phyloP scores from a whole-genome alignment of 2,113 vertebrate genomes.

The Rousettus leschenaultii region DNA sequence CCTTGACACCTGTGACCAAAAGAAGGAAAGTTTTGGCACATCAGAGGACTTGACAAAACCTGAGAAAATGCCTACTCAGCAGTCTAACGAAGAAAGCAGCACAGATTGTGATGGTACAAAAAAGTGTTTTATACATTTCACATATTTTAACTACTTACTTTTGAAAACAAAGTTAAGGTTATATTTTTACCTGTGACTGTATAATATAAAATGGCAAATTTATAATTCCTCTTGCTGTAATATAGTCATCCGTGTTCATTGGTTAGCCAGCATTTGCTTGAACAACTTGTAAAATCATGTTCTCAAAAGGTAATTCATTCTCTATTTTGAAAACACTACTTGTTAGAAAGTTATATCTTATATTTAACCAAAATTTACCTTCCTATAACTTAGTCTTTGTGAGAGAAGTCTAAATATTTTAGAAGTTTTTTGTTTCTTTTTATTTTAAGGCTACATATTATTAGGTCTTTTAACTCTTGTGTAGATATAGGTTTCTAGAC shows the following conservation, averaged over 20 bases:
- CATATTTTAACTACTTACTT: not conserved
- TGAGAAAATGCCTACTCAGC: not conserved
- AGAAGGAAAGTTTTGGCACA: not conserved
- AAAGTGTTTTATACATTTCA: not conserved
- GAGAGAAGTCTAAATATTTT: not conserved
- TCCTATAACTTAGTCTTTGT: not conserved
- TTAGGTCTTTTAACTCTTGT: not conserved
- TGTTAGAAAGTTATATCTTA: not conserved
- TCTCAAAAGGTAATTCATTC: not conserved
- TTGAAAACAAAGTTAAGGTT: not conserved
- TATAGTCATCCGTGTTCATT: not conserved
- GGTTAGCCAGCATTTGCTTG: not conserved
- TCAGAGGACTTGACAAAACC: slow-evolving; percentile 8
- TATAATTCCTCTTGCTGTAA: not conserved
- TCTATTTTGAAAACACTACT: not conserved
- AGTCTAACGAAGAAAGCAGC: not conserved
- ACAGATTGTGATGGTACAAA: slow-evolving; percentile 61
- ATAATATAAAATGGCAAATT: not conserved
- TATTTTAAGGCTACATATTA: not conserved
- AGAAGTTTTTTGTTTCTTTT: not conserved
- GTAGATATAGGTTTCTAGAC: not conserved
- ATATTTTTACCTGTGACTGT: not conserved
- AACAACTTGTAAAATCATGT: not conserved
- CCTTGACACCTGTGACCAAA: slow-evolving; percentile 16
- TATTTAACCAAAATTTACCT: not conserved